These are phyloP conservation scores for Eonycteris spelaea DNA, from an alignment of 2,113 vertebrate genomes.

Conservation along the genomic window DNA sequence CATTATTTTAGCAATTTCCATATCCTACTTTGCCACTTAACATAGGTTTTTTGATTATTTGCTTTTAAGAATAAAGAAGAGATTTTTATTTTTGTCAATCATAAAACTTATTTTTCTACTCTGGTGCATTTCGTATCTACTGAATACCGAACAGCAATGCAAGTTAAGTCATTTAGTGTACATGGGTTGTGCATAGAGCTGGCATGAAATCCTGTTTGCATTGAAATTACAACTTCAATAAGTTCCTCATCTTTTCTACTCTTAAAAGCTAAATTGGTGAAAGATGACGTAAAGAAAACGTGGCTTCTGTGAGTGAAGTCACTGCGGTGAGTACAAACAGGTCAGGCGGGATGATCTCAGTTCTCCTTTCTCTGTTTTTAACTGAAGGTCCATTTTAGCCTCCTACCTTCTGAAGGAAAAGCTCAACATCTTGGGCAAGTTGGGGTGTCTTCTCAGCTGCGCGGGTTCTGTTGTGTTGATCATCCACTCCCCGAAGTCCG, in stretches of 20 bases:
- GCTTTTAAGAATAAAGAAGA: neutral
- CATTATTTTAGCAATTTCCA: slow-evolving; percentile 20
- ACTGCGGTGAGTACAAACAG: neutral
- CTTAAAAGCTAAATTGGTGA: neutral
- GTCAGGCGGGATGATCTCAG: neutral
- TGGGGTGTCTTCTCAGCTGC: slow-evolving; percentile 94
- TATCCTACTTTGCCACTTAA: neutral
- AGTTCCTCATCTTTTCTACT: neutral
- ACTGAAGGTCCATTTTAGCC: slow-evolving; percentile 92
- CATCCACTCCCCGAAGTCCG: slow-evolving; percentile 93
- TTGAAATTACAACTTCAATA: neutral
- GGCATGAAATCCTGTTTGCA: neutral
- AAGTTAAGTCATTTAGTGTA: neutral
- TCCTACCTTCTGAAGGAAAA: slow-evolving; percentile 94
- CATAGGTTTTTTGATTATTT: neutral
- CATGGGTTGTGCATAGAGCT: neutral
- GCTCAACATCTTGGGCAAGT: slow-evolving; percentile 93
- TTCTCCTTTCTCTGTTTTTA: slow-evolving; percentile 58
- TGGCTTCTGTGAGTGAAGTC: neutral
- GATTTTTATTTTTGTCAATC: neutral
- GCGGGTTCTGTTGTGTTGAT: slow-evolving; percentile 95
- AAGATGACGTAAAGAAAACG: neutral
- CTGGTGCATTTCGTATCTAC: neutral
- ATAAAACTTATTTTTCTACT: neutral
- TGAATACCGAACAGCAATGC: neutral